These are phyloP conservation scores for Conops quadrifasciatus DNA, from an alignment of 2,888 invertebrate species.

Conservation along the genomic window DNA sequence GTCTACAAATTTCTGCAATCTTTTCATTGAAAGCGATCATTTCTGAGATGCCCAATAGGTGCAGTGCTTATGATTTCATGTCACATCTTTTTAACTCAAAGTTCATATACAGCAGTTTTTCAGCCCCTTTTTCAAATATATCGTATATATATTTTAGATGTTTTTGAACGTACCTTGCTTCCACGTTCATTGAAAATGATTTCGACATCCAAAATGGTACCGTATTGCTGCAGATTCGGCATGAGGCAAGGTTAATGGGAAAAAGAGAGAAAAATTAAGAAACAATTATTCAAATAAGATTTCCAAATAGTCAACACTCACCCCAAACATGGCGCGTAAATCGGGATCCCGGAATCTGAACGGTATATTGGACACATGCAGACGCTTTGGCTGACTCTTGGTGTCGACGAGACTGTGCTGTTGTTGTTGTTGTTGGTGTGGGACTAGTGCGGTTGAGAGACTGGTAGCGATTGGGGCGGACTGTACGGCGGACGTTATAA, in stretches of 20 bases:
- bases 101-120: no score
- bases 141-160: no score
- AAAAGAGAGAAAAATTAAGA: conserved; percentile 21
- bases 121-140: no score
- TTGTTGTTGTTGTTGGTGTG: conserved; percentile 52
- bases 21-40: neutral
- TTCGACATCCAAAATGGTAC: conserved; percentile 98
- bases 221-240: conserved; percentile 81
- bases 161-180: conserved; percentile 88
- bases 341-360: conserved; percentile 99
- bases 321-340: conserved; percentile 97
- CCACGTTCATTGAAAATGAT: conserved; percentile 99
- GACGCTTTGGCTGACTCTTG: conserved; percentile 85
- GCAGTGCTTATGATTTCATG: no score
- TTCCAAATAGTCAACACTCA: conserved; percentile 68
- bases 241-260: conserved; percentile 39
- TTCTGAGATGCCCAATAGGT: no score
- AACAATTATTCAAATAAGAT: conserved; percentile 11
- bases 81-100: no score
- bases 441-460: conserved; percentile 67
- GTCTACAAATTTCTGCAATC: neutral
- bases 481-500: conserved; percentile 61
- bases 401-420: conserved; percentile 63
- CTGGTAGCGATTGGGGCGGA: conserved; percentile 65
- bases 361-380: conserved; percentile 99